A percentile compares a stretch with the other conserved stretches of the same genome.
Conservation (phyloP, 2,113 vertebrate species). For the Calypte anna region DNA sequence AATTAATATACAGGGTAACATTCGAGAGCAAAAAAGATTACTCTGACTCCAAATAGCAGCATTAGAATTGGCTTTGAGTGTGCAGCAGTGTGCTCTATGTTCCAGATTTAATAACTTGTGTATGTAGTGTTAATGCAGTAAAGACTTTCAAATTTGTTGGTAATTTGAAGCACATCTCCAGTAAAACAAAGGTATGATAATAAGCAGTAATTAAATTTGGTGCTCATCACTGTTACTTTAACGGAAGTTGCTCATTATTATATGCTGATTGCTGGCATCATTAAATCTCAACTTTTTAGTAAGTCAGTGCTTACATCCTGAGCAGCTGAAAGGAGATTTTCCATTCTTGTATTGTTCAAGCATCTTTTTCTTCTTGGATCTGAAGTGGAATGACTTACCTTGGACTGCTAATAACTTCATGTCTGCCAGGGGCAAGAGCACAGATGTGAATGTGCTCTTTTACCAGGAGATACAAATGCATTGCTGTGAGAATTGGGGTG, state of each 20-base stretch:
- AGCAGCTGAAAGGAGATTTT: not conserved
- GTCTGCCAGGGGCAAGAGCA: not conserved
- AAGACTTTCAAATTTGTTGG: conserved; percentile 46
- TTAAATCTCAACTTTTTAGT: not conserved
- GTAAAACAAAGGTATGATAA: conserved; percentile 40
- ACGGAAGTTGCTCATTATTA: conserved; percentile 29
- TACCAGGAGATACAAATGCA: not conserved
- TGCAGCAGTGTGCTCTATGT: not conserved
- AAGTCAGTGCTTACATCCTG: not conserved
- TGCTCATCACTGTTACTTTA: conserved; percentile 14
- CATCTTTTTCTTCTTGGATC: not conserved
- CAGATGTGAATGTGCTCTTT: not conserved
- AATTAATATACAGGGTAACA: not conserved
- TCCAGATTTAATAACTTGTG: conserved; percentile 26
- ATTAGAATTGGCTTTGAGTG: not conserved
- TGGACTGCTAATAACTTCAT: not conserved
- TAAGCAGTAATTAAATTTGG: conserved; percentile 7
- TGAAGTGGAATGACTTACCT: not conserved
- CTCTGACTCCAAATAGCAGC: not conserved
- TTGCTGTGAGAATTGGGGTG: not conserved
- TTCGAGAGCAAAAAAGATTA: not conserved
- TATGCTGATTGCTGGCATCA: not conserved
- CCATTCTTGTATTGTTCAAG: not conserved
- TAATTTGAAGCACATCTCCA: conserved; percentile 17
- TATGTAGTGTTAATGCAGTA: conserved; percentile 19